phyloP scores from a whole-genome alignment of 1,140 invertebrate genomes.

The Tetragonula clypearis region DNA sequence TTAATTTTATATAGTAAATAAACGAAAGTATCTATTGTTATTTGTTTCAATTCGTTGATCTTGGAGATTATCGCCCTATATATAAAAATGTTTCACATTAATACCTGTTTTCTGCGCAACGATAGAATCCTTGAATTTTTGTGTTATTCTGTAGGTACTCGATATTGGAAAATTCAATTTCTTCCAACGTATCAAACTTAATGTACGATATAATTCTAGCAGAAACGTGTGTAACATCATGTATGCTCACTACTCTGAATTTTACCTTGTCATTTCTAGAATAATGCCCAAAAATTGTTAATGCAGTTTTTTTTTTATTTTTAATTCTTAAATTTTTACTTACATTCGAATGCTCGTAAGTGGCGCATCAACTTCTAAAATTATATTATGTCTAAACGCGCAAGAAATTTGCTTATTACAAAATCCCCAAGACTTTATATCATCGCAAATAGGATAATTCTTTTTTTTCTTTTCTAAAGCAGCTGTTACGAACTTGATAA shows the following conservation, averaged over 20 bases:
- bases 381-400: slow-evolving; percentile 71
- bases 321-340: slow-evolving; percentile 9
- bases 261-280: slow-evolving; percentile 73
- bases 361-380: slow-evolving; percentile 71
- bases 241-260: slow-evolving; percentile 69
- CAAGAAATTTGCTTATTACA: slow-evolving; percentile 71
- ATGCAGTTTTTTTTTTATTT: slow-evolving; percentile 10
- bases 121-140: slow-evolving; percentile 69
- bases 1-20: background rate
- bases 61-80: background rate
- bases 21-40: too few relatives aligned
- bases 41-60: background rate
- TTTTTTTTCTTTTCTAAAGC: slow-evolving; percentile 70
- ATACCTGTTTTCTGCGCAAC: slow-evolving; percentile 66
- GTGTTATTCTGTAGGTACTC: slow-evolving; percentile 58
- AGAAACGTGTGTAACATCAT: slow-evolving; percentile 75
- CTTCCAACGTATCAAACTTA: slow-evolving; percentile 23
- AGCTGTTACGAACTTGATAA: slow-evolving; percentile 66
- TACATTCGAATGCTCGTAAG: slow-evolving; percentile 68
- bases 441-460: slow-evolving; percentile 72
- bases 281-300: slow-evolving; percentile 22
- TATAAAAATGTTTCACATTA: background rate
- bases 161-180: slow-evolving; percentile 55
- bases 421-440: slow-evolving; percentile 75
- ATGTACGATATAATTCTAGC: slow-evolving; percentile 71